These are phyloP conservation scores for Helleia helle DNA, from an alignment of 2,888 invertebrate genomes.

Conservation along the genomic window DNA sequence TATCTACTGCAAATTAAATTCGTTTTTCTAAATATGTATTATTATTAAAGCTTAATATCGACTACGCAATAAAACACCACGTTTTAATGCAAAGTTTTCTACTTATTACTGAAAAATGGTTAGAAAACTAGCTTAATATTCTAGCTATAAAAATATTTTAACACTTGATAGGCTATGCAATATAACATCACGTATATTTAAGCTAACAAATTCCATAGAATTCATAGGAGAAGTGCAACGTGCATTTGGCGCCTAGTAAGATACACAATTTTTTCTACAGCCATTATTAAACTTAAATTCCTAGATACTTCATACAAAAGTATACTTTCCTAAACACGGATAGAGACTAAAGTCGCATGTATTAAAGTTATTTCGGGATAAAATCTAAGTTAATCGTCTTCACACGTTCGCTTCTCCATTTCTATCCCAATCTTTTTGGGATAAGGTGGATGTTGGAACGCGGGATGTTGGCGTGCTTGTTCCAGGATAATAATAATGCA, in stretches of 20 bases:
- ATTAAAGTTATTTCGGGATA: constrained; percentile 31
- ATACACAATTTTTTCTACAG: constrained; percentile 49
- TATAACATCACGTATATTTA: constrained; percentile 25
- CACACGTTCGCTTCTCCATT: constrained; percentile 12
- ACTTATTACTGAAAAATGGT: no score
- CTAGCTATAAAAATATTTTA: no score
- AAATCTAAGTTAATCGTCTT: constrained; percentile 63
- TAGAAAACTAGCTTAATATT: no score
- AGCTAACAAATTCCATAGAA: constrained; percentile 42
- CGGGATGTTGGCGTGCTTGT: constrained; percentile 41
- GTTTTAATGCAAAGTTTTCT: no score
- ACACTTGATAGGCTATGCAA: constrained; percentile 15
- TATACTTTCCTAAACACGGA: constrained; percentile 22
- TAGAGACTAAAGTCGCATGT: constrained; percentile 27
- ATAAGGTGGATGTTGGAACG: constrained; percentile 25
- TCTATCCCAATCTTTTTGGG: constrained; percentile 15
- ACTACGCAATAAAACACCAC: no score
- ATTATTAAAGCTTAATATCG: no score
- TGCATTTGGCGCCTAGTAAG: constrained; percentile 66
- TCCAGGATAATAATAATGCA: constrained; percentile 66
- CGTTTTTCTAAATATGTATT: no score
- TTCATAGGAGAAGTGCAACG: constrained; percentile 50
- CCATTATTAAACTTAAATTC: constrained; percentile 62
- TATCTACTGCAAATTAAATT: no score
- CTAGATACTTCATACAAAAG: constrained; percentile 27